phyloP scores from a whole-genome alignment of 2,797 vertebrate genomes.

The Tachyglossus aculeatus region DNA sequence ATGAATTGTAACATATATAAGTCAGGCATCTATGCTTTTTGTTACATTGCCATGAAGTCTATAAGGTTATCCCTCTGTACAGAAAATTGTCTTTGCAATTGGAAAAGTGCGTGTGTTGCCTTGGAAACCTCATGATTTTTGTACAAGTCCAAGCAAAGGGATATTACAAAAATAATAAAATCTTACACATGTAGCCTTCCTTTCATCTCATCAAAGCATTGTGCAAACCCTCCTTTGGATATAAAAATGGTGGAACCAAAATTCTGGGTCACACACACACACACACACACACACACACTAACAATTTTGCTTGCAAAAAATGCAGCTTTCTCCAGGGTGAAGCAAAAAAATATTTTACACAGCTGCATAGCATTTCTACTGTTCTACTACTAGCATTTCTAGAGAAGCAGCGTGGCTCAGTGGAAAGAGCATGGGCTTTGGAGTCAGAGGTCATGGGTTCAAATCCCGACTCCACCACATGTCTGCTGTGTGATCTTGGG shows the following conservation, averaged over 20 bases:
- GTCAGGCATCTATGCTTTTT: background rate
- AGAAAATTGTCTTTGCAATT: conserved; percentile 56
- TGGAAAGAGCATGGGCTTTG: too few species aligned
- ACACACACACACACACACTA: background rate
- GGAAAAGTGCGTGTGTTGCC: conserved; percentile 76
- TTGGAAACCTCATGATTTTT: conserved; percentile 74
- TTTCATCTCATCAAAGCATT: conserved; percentile 39
- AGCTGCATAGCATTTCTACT: background rate
- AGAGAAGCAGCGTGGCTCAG: too few species aligned
- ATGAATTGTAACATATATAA: background rate
- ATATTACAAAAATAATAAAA: conserved; percentile 63
- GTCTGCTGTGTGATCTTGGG: too few species aligned
- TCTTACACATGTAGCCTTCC: conserved; percentile 41
- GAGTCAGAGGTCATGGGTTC: too few species aligned
- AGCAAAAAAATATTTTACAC: background rate
- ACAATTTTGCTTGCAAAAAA: background rate
- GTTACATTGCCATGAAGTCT: conserved; percentile 18
- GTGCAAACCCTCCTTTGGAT: conserved; percentile 37
- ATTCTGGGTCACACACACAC: background rate
- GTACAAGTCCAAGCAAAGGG: conserved; percentile 56
- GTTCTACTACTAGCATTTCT: too few species aligned
- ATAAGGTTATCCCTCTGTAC: conserved; percentile 41
- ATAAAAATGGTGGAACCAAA: conserved; percentile 11
- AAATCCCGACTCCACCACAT: too few species aligned
- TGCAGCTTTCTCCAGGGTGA: background rate